phyloP scores from a whole-genome alignment of 2,797 vertebrate genomes.

The Channallabes apus region DNA sequence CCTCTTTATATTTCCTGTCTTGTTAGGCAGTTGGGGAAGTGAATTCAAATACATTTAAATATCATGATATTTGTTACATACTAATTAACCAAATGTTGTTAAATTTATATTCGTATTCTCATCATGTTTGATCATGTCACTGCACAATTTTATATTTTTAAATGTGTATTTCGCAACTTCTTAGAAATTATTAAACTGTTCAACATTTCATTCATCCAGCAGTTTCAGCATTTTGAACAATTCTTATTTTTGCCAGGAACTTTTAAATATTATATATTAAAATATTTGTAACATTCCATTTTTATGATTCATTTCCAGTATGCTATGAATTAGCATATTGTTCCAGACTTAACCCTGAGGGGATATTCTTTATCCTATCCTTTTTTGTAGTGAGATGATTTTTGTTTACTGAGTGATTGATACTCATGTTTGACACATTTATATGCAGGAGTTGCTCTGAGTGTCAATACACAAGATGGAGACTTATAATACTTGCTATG shows the following conservation, averaged over 20 bases:
- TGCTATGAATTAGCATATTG: background rate
- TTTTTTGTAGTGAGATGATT: background rate
- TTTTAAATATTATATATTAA: no score
- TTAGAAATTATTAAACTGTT: no score
- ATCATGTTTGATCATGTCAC: background rate
- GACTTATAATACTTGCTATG: background rate
- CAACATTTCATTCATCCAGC: background rate
- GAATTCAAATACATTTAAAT: background rate
- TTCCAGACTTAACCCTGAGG: background rate
- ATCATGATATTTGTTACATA: background rate
- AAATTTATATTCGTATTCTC: background rate
- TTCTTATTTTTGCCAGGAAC: background rate
- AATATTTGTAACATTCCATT: background rate
- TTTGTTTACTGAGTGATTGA: background rate
- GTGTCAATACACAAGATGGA: background rate
- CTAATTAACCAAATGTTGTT: no score
- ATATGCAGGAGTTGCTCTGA: background rate
- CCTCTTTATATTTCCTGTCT: background rate
- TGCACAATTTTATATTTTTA: background rate
- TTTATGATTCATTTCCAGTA: background rate
- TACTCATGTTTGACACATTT: background rate
- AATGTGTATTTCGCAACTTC: no score
- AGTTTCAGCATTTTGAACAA: no score
- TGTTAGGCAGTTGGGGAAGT: background rate
- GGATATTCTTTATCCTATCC: background rate